phyloP scores from a whole-genome alignment of 2,888 invertebrate genomes.

The Cactoblastis cactorum region DNA sequence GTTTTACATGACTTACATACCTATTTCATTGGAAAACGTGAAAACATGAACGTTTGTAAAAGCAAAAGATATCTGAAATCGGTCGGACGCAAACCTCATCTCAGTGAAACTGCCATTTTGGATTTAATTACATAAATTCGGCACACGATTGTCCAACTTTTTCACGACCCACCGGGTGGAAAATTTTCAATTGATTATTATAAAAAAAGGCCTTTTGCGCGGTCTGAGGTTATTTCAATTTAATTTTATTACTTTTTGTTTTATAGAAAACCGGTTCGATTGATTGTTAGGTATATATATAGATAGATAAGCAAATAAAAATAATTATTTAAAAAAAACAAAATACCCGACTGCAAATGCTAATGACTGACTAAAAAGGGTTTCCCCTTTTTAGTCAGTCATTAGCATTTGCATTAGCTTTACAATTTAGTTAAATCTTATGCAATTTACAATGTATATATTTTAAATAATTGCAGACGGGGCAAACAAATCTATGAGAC shows the following conservation, averaged over 20 bases:
- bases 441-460: too few relatives aligned
- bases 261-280: neutral
- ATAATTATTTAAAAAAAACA: too few relatives aligned
- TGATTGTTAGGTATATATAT: neutral
- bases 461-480: too few relatives aligned
- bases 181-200: slow-evolving; percentile 46
- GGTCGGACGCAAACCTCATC: slow-evolving; percentile 23
- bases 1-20: too few relatives aligned
- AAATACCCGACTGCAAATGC: too few relatives aligned
- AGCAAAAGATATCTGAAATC: neutral
- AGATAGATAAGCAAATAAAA: neutral
- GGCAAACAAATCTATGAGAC: too few relatives aligned
- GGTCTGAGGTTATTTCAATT: slow-evolving; percentile 7
- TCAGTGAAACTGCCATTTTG: slow-evolving; percentile 30
- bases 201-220: slow-evolving; percentile 33
- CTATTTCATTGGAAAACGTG: neutral
- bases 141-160: slow-evolving; percentile 37
- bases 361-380: too few relatives aligned
- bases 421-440: too few relatives aligned
- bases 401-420: too few relatives aligned
- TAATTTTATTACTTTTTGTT: slow-evolving; percentile 4
- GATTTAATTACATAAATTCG: slow-evolving; percentile 38
- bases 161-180: slow-evolving; percentile 39
- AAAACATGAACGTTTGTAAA: neutral
- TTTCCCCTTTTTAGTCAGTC: too few relatives aligned